phyloP scores from a whole-genome alignment of 2,113 vertebrate genomes.

The Vombatus ursinus region DNA sequence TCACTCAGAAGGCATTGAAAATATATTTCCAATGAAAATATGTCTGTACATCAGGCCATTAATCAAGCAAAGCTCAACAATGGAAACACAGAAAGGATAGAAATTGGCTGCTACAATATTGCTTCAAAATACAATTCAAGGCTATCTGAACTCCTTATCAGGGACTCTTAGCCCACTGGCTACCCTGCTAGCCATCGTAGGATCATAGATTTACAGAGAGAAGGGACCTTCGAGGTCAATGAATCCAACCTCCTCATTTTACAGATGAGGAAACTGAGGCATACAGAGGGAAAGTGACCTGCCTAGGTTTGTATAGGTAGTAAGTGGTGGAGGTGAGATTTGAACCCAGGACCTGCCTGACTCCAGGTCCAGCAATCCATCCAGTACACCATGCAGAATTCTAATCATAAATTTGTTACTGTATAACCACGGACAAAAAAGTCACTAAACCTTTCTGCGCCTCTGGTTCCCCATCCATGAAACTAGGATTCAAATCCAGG shows the following conservation, averaged over 20 bases:
- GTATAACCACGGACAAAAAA: neutral
- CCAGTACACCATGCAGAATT: neutral
- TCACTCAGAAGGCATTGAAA: conserved; percentile 63
- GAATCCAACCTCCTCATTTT: too few relatives aligned
- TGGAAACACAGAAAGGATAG: conserved; percentile 37
- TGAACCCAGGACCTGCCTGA: neutral
- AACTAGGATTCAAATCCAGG: neutral
- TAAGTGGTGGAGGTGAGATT: neutral
- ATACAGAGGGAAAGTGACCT: neutral
- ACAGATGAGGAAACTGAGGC: neutral
- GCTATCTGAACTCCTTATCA: conserved; percentile 12
- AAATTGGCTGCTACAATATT: conserved; percentile 63
- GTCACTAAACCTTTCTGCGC: neutral
- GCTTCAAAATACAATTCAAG: conserved; percentile 60
- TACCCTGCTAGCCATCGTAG: neutral
- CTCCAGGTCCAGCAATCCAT: neutral
- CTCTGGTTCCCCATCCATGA: neutral
- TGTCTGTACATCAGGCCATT: conserved; percentile 45
- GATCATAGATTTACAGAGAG: neutral
- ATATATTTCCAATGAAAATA: conserved; percentile 51
- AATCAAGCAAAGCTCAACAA: conserved; percentile 71
- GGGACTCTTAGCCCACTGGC: neutral
- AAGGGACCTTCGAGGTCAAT: neutral
- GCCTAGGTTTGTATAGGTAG: neutral
- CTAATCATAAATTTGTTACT: neutral